Conservation (phyloP, 2,797 vertebrate genomes). For the Lutra lutra region DNA sequence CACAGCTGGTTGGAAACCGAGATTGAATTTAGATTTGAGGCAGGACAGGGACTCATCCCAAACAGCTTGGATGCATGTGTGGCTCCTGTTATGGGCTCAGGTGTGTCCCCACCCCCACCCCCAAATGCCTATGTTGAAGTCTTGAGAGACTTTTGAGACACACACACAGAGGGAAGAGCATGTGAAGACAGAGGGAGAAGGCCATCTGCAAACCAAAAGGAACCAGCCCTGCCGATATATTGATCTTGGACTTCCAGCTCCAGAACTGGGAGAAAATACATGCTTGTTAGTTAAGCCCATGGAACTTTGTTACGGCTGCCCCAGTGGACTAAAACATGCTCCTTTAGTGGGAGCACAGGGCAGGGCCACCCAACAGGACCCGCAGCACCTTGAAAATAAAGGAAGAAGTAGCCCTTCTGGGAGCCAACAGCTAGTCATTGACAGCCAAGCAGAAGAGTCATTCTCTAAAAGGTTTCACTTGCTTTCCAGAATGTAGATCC, state of each 20-base stretch:
- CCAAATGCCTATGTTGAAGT: not conserved
- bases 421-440: not conserved
- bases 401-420: not conserved
- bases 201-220: not conserved
- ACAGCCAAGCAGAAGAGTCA: not conserved
- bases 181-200: not conserved
- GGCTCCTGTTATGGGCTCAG: not conserved
- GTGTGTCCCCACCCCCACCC: not conserved
- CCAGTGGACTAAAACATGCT: too few species aligned
- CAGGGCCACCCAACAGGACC: too few species aligned
- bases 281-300: not conserved
- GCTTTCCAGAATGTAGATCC: not conserved
- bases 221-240: not conserved
- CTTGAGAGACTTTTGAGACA: not conserved
- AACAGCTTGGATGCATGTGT: not conserved
- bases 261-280: not conserved
- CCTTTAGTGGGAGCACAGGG: not conserved
- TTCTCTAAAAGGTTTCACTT: not conserved
- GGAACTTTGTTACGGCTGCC: not conserved
- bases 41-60: accelerated
- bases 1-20: not conserved
- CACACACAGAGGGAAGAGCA: not conserved
- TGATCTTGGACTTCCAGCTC: not conserved
- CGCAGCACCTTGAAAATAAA: not conserved
- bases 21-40: not conserved